These are phyloP conservation scores for Lasioglossum oenotherae DNA, from an alignment of 2,888 invertebrate species.

Conservation along the genomic window DNA sequence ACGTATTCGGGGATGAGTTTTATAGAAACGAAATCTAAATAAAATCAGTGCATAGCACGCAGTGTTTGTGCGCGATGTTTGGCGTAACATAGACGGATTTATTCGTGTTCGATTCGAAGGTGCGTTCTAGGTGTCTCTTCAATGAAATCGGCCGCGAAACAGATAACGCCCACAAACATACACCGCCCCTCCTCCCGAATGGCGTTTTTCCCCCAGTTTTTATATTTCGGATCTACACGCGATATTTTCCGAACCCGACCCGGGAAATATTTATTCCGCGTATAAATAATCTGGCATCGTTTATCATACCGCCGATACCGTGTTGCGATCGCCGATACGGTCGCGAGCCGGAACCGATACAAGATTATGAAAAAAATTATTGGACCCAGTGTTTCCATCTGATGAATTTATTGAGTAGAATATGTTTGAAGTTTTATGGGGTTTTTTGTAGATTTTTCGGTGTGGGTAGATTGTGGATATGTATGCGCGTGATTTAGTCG, in stretches of 20 bases:
- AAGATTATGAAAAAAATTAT: conserved; percentile 53
- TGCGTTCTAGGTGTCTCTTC: conserved; percentile 10
- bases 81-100: conserved; percentile 6
- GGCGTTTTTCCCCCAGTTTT: neutral
- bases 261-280: conserved; percentile 46
- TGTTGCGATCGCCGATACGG: conserved; percentile 32
- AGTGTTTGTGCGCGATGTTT: neutral
- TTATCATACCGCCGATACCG: conserved; percentile 51
- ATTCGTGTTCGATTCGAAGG: conserved; percentile 12
- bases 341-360: neutral
- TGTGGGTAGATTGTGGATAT: neutral
- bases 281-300: conserved; percentile 52
- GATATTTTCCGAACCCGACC: conserved; percentile 27
- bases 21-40: neutral
- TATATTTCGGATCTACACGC: conserved; percentile 30
- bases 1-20: too few relatives aligned
- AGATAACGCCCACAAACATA: conserved; percentile 18
- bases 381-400: conserved; percentile 14
- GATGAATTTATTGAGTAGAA: conserved; percentile 28
- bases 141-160: conserved; percentile 16
- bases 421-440: neutral
- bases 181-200: neutral
- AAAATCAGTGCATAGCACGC: neutral
- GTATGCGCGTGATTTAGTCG: neutral
- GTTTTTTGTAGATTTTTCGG: neutral